Percentiles rank a stretch among this genome's conserved stretches.
These are phyloP conservation scores for Rugalucina vietnamica DNA, from an alignment of 2,888 invertebrate species.

Conservation along the genomic window DNA sequence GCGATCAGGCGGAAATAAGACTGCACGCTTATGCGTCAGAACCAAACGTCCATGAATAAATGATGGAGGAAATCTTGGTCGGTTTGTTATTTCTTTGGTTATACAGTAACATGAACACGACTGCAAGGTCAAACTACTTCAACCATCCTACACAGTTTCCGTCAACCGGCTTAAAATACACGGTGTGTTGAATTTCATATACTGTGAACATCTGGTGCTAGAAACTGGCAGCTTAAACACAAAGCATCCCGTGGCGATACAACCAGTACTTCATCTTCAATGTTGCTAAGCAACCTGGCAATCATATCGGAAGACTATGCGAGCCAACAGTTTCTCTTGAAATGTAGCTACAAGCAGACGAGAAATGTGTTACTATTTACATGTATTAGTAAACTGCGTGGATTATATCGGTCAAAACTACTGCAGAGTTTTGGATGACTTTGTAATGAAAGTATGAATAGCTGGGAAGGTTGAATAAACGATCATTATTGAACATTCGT, in stretches of 20 bases:
- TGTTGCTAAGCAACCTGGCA: slow-evolving; percentile 10
- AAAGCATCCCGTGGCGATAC: slow-evolving; percentile 2
- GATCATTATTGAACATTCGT: neutral
- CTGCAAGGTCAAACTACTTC: too few relatives aligned
- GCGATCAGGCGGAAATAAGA: too few relatives aligned
- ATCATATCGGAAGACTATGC: slow-evolving; percentile 13
- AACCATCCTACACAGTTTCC: neutral
- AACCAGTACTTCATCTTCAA: slow-evolving; percentile 54
- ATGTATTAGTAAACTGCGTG: too few relatives aligned
- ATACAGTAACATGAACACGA: too few relatives aligned
- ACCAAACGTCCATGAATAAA: too few relatives aligned
- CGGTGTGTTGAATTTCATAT: neutral
- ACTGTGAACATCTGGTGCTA: neutral
- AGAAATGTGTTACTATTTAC: neutral
- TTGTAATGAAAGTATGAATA: too few relatives aligned
- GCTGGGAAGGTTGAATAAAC: neutral
- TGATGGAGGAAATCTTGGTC: too few relatives aligned
- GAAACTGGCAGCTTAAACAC: neutral
- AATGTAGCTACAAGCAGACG: neutral
- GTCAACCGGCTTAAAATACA: neutral
- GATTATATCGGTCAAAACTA: too few relatives aligned
- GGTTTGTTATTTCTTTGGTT: too few relatives aligned
- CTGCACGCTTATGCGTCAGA: too few relatives aligned
- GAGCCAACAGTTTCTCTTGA: neutral
- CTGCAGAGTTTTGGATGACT: slow-evolving; percentile 6